Evolutionary conservation across 2,888 invertebrate species (phyloP), one percentile per base, ranked within the genome.

Genomic region (Pristionchus mayeri): DNA sequence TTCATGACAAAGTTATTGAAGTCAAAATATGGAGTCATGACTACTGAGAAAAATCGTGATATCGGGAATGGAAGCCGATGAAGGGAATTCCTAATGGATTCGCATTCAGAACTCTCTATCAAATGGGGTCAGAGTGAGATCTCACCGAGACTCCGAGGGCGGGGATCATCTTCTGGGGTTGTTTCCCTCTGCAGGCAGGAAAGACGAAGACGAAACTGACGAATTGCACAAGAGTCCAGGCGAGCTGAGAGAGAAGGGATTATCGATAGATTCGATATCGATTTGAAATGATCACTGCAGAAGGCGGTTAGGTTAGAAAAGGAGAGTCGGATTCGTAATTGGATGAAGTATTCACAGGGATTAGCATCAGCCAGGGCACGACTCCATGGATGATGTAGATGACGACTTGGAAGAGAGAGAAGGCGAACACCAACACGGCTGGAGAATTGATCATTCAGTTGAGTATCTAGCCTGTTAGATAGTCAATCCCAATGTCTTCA

Each of bases 381-480:
- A 50, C 50, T 13, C 76, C 76, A 24, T 78, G n/a, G 30, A 78
- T 40, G 50, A 78, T 50, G 76, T 78, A 78, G 50, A 78, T 50
- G 27, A 78, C 50, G 27, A 50, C 18, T 21, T 78, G 16, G 76
- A 78, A 78, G 27, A 78, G 3, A 0, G 76, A 27, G 76, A 78
- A 50, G 13, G 27, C 50, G 30, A 50, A 48, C n/a, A 21, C 30
- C 30, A 50, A 4, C 0, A 78, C 76, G 24, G 76, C 76, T 76
- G 48, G 4, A 63, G n/a, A n/a, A n/a, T n/a, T n/a, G n/a, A n/a
- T n/a, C n/a, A n/a, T n/a, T n/a, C n/a, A n/a, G n/a, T n/a, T n/a
- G n/a, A n/a, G n/a, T n/a, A n/a, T n/a, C n/a, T n/a, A n/a, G n/a
- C n/a, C n/a, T n/a, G n/a, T n/a, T n/a, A n/a, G n/a, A n/a, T n/a